These are phyloP conservation scores for Odontesthes bonariensis DNA, from an alignment of 2,113 vertebrate species.

Conservation along the genomic window DNA sequence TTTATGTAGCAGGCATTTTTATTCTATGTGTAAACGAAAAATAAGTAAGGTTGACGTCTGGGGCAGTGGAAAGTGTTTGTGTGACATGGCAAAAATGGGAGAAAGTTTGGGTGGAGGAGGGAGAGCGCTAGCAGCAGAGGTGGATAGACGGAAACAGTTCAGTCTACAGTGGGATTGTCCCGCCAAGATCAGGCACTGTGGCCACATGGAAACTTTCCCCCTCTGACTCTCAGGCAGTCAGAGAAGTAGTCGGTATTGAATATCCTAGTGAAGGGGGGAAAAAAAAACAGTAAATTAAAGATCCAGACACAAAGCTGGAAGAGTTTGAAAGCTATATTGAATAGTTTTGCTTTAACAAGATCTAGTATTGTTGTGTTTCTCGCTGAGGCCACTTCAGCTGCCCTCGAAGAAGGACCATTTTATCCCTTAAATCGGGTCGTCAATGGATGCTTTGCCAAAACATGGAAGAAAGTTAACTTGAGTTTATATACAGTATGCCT, in stretches of 20 bases:
- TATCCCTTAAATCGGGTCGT: conserved; percentile 22
- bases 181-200: conserved; percentile 67
- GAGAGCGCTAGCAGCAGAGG: conserved; percentile 50
- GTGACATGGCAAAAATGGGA: conserved; percentile 51
- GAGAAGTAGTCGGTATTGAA: conserved; percentile 74
- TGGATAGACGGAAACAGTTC: conserved; percentile 69
- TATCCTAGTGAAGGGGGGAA: conserved; percentile 69
- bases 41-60: conserved; percentile 59
- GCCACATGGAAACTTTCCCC: conserved; percentile 81
- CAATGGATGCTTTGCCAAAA: conserved; percentile 23
- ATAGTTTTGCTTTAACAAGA: conserved; percentile 66
- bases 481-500: neutral
- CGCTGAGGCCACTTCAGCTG: conserved; percentile 55
- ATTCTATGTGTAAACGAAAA: too few species aligned
- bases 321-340: conserved; percentile 75
- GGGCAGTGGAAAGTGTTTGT: conserved; percentile 64
- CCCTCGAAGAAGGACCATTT: conserved; percentile 37
- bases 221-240: conserved; percentile 48
- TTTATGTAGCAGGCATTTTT: conserved; percentile 12
- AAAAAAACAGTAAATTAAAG: conserved; percentile 78
- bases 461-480: conserved; percentile 7
- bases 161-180: conserved; percentile 65
- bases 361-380: conserved; percentile 54
- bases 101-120: conserved; percentile 48
- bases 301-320: conserved; percentile 82